Conservation (phyloP, 2,797 vertebrate species). For the Serranus cabrilla region DNA sequence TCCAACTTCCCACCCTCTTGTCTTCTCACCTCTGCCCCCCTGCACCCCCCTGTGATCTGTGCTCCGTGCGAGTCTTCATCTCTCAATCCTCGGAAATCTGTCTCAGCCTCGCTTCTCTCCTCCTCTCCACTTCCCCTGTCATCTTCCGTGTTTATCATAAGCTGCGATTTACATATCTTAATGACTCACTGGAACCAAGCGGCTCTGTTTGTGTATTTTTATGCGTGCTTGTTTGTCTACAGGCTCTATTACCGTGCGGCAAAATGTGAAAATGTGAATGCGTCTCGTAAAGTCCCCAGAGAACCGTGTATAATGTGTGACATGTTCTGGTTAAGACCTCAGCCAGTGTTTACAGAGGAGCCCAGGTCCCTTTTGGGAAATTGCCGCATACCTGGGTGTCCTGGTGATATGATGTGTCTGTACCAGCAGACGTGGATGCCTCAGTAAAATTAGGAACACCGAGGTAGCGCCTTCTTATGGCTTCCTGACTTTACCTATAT, state of each 20-base stretch:
- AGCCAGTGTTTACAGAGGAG: constrained; percentile 68
- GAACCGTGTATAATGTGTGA: constrained; percentile 59
- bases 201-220: constrained; percentile 60
- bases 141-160: constrained; percentile 64
- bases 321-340: constrained; percentile 71
- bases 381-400: constrained; percentile 42
- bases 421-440: constrained; percentile 13
- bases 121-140: constrained; percentile 44
- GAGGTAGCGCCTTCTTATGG: constrained; percentile 31
- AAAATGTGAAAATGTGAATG: constrained; percentile 46
- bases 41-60: constrained; percentile 28
- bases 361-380: constrained; percentile 44
- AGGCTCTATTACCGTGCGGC: constrained; percentile 47
- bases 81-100: constrained; percentile 55
- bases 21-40: constrained; percentile 45
- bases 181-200: constrained; percentile 68
- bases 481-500: constrained; percentile 54
- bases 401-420: constrained; percentile 31
- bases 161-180: constrained; percentile 77
- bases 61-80: constrained; percentile 25
- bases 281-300: constrained; percentile 56
- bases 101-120: constrained; percentile 44
- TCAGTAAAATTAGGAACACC: constrained; percentile 44
- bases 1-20: constrained; percentile 25
- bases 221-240: constrained; percentile 51